Evolutionary conservation across 37 sponge, comb jelly and placozoan species (phyloP).

Genomic region (Diacarnus erythraeanus): DNA sequence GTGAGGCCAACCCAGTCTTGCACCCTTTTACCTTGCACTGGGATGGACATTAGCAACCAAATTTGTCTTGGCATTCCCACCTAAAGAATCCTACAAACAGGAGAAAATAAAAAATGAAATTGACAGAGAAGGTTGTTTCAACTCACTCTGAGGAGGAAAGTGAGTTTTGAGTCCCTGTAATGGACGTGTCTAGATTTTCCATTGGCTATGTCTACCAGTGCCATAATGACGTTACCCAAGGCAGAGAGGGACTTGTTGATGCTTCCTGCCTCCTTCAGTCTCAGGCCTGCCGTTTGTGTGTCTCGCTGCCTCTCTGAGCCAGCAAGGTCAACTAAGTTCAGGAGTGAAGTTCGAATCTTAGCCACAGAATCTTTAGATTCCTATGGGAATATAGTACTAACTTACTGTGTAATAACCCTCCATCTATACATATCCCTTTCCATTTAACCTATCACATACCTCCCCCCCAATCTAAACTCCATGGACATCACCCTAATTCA

Average conservation of each 20-base stretch:
- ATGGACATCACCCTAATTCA: too few species aligned
- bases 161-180: constrained; percentile 89
- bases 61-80: constrained; percentile 88
- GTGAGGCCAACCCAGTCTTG: too few species aligned
- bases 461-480: too few species aligned
- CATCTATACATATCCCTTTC: too few species aligned
- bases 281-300: constrained; percentile 64
- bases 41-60: constrained; percentile 89
- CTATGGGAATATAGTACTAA: too few species aligned
- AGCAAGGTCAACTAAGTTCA: constrained; percentile 86
- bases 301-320: constrained; percentile 90
- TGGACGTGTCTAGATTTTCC: constrained; percentile 84
- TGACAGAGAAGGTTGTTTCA: neutral
- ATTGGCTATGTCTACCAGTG: constrained; percentile 78
- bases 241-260: constrained; percentile 86
- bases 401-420: too few species aligned
- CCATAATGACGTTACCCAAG: constrained; percentile 87
- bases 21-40: constrained; percentile 41
- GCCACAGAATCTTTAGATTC: constrained; percentile 54
- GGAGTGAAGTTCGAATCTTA: constrained; percentile 72
- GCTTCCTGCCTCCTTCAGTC: constrained; percentile 89
- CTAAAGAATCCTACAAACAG: constrained; percentile 73
- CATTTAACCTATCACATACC: too few species aligned
- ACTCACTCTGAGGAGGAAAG: constrained; percentile 83
- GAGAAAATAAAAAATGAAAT: neutral